phyloP scores from a whole-genome alignment of 2,113 vertebrate genomes.

The Anoplopoma fimbria region DNA sequence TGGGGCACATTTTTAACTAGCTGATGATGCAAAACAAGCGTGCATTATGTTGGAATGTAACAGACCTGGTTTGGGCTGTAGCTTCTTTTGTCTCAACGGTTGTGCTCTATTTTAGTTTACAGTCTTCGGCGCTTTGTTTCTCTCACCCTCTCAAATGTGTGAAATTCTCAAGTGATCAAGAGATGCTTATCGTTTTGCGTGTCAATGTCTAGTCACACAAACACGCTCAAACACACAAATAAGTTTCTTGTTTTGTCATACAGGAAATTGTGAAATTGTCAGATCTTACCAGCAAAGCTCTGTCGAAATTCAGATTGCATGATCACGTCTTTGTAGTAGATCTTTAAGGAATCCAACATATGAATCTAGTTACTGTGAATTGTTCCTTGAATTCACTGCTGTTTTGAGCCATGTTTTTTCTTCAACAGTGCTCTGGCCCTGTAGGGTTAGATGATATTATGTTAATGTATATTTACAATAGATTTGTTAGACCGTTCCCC shows the following conservation, averaged over 20 bases:
- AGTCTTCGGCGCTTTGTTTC: slow-evolving; percentile 16
- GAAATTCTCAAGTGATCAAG: slow-evolving; percentile 30
- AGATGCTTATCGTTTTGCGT: slow-evolving; percentile 1
- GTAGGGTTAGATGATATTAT: not conserved
- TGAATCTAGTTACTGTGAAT: not conserved
- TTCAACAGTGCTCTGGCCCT: not conserved
- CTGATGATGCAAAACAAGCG: not conserved
- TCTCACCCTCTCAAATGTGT: slow-evolving; percentile 25
- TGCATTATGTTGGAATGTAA: not conserved
- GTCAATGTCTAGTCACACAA: not conserved
- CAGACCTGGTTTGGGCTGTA: not conserved
- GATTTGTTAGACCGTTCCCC: not conserved
- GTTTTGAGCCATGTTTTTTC: not conserved
- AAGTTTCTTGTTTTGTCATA: slow-evolving; percentile 7
- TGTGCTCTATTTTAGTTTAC: not conserved
- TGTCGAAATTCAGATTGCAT: not conserved
- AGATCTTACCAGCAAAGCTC: not conserved
- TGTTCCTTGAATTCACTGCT: not conserved
- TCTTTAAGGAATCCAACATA: not conserved
- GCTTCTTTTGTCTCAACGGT: not conserved
- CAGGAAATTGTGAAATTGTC: slow-evolving; percentile 35
- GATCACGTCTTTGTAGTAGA: not conserved
- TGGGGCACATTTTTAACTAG: not conserved
- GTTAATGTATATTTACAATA: not conserved
- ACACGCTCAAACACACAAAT: not conserved